phyloP scores from a whole-genome alignment of 2,113 vertebrate genomes.

The Triplophysa dalaica region DNA sequence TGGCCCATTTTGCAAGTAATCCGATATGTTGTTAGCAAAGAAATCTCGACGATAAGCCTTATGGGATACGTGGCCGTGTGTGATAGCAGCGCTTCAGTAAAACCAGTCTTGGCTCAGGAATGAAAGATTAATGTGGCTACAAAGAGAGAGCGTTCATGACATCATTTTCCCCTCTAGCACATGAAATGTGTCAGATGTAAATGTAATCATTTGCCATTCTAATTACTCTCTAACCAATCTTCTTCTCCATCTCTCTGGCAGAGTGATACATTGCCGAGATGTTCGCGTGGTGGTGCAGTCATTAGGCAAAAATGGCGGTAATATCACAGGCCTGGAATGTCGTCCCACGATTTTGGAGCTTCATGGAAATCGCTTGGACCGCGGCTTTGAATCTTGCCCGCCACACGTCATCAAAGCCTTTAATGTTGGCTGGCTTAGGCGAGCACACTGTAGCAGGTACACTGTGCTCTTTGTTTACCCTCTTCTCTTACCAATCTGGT shows the following conservation, averaged over 20 bases:
- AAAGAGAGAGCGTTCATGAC: constrained; percentile 60
- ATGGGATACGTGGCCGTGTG: constrained; percentile 2
- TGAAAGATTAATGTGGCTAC: constrained; percentile 63
- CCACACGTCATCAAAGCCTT: constrained; percentile 66
- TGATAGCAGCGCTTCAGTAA: constrained; percentile 61
- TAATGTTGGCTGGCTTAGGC: constrained; percentile 42
- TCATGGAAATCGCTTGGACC: constrained; percentile 64
- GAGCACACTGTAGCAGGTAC: constrained; percentile 69
- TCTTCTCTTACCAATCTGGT: constrained; percentile 73
- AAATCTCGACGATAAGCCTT: constrained; percentile 16
- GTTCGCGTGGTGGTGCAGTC: constrained; percentile 60
- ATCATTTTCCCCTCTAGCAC: constrained; percentile 58
- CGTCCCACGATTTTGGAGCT: constrained; percentile 64
- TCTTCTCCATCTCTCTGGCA: constrained; percentile 56
- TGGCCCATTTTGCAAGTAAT: constrained; percentile 6
- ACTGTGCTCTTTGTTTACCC: constrained; percentile 73
- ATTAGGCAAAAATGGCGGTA: constrained; percentile 64
- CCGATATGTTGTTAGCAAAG: constrained; percentile 17
- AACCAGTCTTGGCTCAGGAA: constrained; percentile 56
- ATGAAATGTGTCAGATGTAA: constrained; percentile 62
- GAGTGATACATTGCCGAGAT: constrained; percentile 50
- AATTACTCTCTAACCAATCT: constrained; percentile 59
- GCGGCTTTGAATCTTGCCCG: constrained; percentile 60
- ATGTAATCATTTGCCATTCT: constrained; percentile 66
- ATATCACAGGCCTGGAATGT: constrained; percentile 68